Conservation (phyloP, 37 sponge, comb jelly and placozoan species). For the Amphimedon queenslandica region DNA sequence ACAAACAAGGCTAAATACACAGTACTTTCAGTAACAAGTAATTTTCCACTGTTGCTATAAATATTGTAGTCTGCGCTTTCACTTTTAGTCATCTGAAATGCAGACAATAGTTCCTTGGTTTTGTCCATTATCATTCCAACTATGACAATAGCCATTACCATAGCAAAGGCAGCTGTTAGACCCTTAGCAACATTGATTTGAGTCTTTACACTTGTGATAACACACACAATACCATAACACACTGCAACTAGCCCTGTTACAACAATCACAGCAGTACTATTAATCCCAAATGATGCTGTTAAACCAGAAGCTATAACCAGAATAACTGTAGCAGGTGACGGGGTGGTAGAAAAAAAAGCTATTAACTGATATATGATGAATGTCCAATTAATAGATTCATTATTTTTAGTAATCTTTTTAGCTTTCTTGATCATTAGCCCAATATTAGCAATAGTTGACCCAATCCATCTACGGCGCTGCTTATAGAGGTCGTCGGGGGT, state of each 20-base stretch:
- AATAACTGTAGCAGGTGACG: conserved; percentile 77
- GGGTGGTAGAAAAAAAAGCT: conserved; percentile 67
- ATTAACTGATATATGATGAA: conserved; percentile 77
- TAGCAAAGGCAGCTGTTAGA: conserved; percentile 55
- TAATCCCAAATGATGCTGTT: conserved; percentile 22
- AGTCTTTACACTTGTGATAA: conserved; percentile 31
- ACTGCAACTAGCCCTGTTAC: conserved; percentile 23
- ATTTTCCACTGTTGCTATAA: conserved; percentile 12
- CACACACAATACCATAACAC: conserved; percentile 48
- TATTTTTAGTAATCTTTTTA: conserved; percentile 36
- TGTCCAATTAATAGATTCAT: conserved; percentile 62
- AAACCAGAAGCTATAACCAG: conserved; percentile 72
- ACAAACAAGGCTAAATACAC: conserved; percentile 48
- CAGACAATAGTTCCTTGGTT: conserved; percentile 6
- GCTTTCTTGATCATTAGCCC: conserved; percentile 38
- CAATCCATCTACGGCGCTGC: conserved; percentile 87
- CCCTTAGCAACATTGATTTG: conserved; percentile 58
- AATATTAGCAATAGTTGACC: conserved; percentile 85
- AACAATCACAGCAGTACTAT: neutral
- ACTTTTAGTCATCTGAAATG: neutral
- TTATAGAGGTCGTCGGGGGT: conserved; percentile 79
- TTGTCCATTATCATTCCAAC: conserved; percentile 45
- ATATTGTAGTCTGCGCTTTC: conserved; percentile 5
- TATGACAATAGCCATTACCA: conserved; percentile 60
- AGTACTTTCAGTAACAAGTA: conserved; percentile 16